phyloP scores from a whole-genome alignment of 2,113 vertebrate species.

The Pampusana beccarii region DNA sequence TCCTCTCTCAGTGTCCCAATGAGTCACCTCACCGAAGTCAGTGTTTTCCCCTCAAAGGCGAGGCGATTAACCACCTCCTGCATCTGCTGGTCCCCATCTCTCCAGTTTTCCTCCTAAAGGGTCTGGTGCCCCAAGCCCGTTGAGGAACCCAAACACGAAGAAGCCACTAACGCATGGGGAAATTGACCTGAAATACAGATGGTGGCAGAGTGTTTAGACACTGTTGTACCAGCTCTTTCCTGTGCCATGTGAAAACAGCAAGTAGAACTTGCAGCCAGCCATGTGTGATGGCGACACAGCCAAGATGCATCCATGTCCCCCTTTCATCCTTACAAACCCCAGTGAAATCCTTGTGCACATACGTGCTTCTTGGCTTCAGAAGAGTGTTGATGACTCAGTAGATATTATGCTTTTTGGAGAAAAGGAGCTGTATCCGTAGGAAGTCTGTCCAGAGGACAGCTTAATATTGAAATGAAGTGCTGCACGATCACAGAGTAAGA shows the following conservation, averaged over 20 bases:
- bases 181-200: background rate
- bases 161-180: background rate
- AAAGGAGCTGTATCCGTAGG: background rate
- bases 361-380: background rate
- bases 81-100: background rate
- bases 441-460: background rate
- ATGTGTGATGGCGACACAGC: accelerated
- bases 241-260: background rate
- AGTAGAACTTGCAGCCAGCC: background rate
- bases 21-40: background rate
- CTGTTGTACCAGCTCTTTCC: background rate
- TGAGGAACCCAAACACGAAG: background rate
- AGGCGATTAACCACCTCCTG: background rate
- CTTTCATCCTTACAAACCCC: background rate
- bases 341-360: background rate
- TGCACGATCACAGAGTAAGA: background rate
- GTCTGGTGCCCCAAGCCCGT: too few species aligned
- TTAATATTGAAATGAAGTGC: background rate
- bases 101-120: background rate
- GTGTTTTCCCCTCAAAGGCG: background rate
- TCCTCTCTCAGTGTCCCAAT: background rate
- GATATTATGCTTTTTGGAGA: background rate
- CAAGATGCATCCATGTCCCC: accelerated
- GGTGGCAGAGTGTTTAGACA: background rate
- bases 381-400: background rate